Evolutionary conservation across 2,797 vertebrate species (phyloP).

Genomic region (Anabas testudineus): DNA sequence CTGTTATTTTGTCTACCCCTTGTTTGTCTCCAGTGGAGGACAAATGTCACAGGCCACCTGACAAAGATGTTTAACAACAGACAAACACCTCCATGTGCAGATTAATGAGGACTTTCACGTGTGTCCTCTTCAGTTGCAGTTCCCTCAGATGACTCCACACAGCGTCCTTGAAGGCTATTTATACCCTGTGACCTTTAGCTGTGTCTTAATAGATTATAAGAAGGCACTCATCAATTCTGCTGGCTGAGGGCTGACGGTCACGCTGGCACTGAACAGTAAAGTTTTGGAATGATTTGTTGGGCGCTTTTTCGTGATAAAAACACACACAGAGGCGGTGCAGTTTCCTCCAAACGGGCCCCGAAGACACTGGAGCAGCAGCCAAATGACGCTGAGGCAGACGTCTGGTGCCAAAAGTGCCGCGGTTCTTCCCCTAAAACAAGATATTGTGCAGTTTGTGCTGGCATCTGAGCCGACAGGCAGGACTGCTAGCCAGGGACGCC

Average conservation of each 20-base stretch:
- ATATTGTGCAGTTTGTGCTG: conserved; percentile 70
- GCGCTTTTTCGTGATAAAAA: conserved; percentile 39
- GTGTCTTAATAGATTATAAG: conserved; percentile 80
- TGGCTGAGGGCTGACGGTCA: conserved; percentile 64
- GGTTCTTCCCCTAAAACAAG: conserved; percentile 71
- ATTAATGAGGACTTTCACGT: conserved; percentile 74
- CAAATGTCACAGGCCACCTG: conserved; percentile 41
- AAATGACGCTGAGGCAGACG: conserved; percentile 66
- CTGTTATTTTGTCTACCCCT: conserved; percentile 15
- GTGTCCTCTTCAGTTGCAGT: conserved; percentile 41
- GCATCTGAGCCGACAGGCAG: conserved; percentile 65
- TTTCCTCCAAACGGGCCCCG: conserved; percentile 67
- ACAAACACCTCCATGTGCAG: conserved; percentile 54
- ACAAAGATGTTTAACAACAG: conserved; percentile 42
- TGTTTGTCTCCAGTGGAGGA: background rate
- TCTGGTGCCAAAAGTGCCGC: conserved; percentile 68
- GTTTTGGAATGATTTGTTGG: conserved; percentile 67
- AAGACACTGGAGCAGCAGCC: conserved; percentile 73
- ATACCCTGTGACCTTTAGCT: conserved; percentile 68
- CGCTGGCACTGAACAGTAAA: conserved; percentile 64
- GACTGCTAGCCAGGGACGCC: conserved; percentile 65
- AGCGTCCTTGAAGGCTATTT: conserved; percentile 80
- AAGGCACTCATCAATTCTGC: conserved; percentile 74
- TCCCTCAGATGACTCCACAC: conserved; percentile 21
- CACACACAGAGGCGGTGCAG: conserved; percentile 37